These are phyloP conservation scores for Apodemia mormo DNA, from an alignment of 2,888 invertebrate species.

Conservation along the genomic window DNA sequence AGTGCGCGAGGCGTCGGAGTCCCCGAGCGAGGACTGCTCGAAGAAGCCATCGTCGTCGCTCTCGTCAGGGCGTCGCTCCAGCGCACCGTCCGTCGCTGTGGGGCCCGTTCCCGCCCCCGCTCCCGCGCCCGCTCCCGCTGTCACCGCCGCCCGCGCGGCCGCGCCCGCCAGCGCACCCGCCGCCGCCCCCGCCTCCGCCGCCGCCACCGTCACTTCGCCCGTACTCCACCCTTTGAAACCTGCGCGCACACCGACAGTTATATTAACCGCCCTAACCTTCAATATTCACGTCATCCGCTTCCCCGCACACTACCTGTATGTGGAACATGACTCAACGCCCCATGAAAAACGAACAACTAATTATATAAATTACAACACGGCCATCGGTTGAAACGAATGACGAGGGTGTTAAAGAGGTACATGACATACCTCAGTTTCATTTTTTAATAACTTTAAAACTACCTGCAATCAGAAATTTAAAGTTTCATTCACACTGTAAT, in stretches of 20 bases:
- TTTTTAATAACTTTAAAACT: too few species aligned
- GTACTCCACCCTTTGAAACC: constrained; percentile 37
- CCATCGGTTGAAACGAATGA: neutral
- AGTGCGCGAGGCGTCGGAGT: constrained; percentile 46
- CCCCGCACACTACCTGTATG: neutral
- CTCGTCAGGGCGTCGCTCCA: constrained; percentile 40
- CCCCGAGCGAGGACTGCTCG: constrained; percentile 61
- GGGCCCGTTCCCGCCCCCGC: constrained; percentile 28
- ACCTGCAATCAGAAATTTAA: too few species aligned
- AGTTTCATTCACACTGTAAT: too few species aligned
- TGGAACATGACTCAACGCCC: neutral
- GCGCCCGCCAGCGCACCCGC: constrained; percentile 33
- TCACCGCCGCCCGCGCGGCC: constrained; percentile 38
- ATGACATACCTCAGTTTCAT: too few species aligned
- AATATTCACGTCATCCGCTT: too few species aligned
- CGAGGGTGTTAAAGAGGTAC: too few species aligned
- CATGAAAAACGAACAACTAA: neutral
- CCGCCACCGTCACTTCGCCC: constrained; percentile 26
- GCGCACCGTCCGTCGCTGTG: constrained; percentile 28
- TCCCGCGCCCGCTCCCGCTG: constrained; percentile 30
- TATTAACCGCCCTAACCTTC: too few species aligned
- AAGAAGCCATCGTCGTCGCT: constrained; percentile 73
- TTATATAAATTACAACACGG: neutral
- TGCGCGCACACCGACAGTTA: neutral
- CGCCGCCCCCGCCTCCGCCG: constrained; percentile 32